Evolutionary conservation across 2,113 vertebrate genomes (phyloP).

Genomic region (Peromyscus maniculatus): DNA sequence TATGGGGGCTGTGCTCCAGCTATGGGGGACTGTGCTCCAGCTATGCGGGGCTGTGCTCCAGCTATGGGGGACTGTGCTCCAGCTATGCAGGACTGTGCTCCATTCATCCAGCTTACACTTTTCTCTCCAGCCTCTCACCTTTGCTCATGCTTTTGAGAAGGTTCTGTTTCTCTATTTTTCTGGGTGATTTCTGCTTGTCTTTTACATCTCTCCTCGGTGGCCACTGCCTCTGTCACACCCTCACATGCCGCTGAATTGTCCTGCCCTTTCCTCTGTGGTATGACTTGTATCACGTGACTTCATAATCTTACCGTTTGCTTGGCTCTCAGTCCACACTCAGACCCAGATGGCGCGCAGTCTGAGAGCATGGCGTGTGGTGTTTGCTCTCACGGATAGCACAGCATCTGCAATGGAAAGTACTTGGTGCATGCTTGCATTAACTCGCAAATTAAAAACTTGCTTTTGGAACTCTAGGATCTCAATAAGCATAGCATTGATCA

Average conservation of each 20-base stretch:
- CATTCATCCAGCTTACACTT: not conserved
- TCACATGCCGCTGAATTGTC: accelerated
- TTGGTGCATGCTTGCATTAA: not conserved
- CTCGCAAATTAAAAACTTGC: not conserved
- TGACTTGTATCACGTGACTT: not conserved
- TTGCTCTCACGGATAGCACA: not conserved
- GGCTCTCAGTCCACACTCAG: not conserved
- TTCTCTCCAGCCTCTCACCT: not conserved
- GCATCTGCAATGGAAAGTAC: not conserved
- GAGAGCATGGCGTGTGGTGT: not conserved
- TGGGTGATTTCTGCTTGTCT: not conserved
- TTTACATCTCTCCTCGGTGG: not conserved
- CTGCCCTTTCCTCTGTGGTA: not conserved
- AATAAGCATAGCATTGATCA: not conserved
- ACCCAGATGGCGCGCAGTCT: not conserved
- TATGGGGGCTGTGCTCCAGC: not conserved
- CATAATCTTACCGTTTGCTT: not conserved
- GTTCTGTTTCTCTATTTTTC: not conserved
- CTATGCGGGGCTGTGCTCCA: not conserved
- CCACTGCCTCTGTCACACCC: not conserved
- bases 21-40: accelerated
- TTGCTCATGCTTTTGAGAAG: not conserved
- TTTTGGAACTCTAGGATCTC: not conserved
- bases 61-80: not conserved
- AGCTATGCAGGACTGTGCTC: not conserved